A percentile compares a stretch with the other conserved stretches of the same genome.
These are phyloP conservation scores for Microctenopoma lineatum DNA, from an alignment of 2,797 vertebrate genomes.

Conservation along the genomic window DNA sequence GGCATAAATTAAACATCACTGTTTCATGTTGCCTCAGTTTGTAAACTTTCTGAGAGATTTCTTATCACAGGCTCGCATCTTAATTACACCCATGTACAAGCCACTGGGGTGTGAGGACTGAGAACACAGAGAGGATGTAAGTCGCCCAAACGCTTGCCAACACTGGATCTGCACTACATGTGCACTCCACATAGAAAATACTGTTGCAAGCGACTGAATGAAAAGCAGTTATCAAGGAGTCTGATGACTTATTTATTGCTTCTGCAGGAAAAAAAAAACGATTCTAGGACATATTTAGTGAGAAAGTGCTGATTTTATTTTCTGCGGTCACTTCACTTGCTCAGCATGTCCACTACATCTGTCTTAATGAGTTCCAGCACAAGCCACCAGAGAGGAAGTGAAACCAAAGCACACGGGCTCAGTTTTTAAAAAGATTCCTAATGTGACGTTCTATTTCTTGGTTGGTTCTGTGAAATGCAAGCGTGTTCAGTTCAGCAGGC, in stretches of 20 bases:
- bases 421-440: too few relatives aligned
- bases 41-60: conserved; percentile 58
- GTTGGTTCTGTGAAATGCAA: too few relatives aligned
- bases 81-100: conserved; percentile 56
- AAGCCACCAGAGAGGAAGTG: too few relatives aligned
- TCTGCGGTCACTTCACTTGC: neutral
- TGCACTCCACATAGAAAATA: conserved; percentile 1
- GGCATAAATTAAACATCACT: conserved; percentile 70
- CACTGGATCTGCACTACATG: conserved; percentile 28
- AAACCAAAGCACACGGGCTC: too few relatives aligned
- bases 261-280: neutral
- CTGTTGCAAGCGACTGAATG: neutral
- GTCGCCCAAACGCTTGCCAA: conserved; percentile 28
- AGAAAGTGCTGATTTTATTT: neutral
- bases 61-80: conserved; percentile 47
- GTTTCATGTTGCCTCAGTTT: conserved; percentile 59
- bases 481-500: too few relatives aligned
- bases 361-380: neutral
- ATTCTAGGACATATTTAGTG: neutral
- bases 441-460: too few relatives aligned
- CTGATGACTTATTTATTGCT: conserved; percentile 26
- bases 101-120: conserved; percentile 34
- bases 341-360: neutral
- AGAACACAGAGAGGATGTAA: conserved; percentile 23
- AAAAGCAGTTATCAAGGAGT: conserved; percentile 10